phyloP scores from a whole-genome alignment of 1,140 invertebrate species.

The Drosophila persimilis region DNA sequence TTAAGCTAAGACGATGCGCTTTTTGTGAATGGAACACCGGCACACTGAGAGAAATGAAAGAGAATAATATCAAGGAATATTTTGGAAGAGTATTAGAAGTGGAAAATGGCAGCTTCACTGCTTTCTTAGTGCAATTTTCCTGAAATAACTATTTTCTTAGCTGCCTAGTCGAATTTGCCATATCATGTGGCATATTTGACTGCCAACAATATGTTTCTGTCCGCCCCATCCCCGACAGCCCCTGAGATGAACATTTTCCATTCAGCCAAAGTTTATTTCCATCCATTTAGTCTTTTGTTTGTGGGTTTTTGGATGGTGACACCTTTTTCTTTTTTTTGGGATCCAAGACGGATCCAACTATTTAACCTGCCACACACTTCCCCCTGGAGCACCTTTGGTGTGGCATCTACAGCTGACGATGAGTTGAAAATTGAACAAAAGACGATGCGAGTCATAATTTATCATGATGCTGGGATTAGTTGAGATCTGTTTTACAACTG shows the following conservation, averaged over 20 bases:
- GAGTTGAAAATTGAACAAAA: constrained; percentile 79
- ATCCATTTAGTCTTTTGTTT: constrained; percentile 58
- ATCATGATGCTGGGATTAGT: constrained; percentile 74
- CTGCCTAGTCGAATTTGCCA: constrained; percentile 18
- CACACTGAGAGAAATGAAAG: constrained; percentile 47
- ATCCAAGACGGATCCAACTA: constrained; percentile 28
- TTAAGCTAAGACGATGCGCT: constrained; percentile 56
- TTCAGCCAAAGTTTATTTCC: constrained; percentile 59
- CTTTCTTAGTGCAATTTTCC: not conserved
- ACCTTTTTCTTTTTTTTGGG: constrained; percentile 46
- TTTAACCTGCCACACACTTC: constrained; percentile 64
- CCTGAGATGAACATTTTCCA: constrained; percentile 27
- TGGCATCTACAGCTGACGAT: constrained; percentile 48
- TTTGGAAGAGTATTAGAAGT: not conserved
- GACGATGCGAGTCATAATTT: constrained; percentile 83
- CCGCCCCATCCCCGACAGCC: constrained; percentile 19
- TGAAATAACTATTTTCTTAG: constrained; percentile 21
- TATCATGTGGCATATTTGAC: constrained; percentile 42
- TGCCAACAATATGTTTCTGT: constrained; percentile 4
- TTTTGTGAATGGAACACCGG: constrained; percentile 59
- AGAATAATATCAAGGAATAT: too few species aligned
- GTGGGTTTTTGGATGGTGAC: constrained; percentile 32
- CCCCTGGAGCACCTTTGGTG: not conserved
- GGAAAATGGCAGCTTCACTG: not conserved
- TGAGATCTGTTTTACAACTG: constrained; percentile 74